A percentile compares a stretch with the other conserved stretches of the same genome.
These are phyloP conservation scores for Graptemys geographica DNA, from an alignment of 2,797 vertebrate species.

Conservation along the genomic window DNA sequence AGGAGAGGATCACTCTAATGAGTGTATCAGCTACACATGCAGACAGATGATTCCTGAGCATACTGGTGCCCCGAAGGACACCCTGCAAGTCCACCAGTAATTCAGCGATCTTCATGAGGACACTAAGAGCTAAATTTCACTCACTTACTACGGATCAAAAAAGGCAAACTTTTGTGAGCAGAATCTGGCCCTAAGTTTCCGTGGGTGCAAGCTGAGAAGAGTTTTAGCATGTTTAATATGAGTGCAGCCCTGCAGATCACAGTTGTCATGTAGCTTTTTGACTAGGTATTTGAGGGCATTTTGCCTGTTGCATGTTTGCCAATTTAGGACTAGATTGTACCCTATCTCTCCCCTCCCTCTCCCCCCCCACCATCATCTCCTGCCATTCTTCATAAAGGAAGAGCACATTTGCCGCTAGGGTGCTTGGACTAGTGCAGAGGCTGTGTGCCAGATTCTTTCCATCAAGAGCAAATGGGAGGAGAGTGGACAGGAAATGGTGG, in stretches of 20 bases:
- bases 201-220: neutral
- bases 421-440: neutral
- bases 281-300: neutral
- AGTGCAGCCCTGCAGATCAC: neutral
- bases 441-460: neutral
- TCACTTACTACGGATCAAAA: neutral
- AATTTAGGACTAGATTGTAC: neutral
- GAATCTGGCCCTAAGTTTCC: neutral
- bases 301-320: neutral
- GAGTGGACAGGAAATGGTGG: neutral
- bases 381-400: neutral
- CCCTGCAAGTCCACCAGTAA: neutral
- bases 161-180: fast-evolving
- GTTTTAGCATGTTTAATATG: neutral
- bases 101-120: neutral
- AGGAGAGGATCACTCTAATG: too few species aligned
- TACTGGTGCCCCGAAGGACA: neutral
- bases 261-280: neutral
- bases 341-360: neutral
- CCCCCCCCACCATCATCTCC: neutral
- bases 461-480: neutral
- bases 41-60: fast-evolving
- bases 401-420: neutral
- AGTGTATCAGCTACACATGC: neutral
- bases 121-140: neutral